A percentile compares a stretch with the other conserved stretches of the same genome.
phyloP scores from a whole-genome alignment of 64 coral and sea anemone species.

The Montipora capricornis region DNA sequence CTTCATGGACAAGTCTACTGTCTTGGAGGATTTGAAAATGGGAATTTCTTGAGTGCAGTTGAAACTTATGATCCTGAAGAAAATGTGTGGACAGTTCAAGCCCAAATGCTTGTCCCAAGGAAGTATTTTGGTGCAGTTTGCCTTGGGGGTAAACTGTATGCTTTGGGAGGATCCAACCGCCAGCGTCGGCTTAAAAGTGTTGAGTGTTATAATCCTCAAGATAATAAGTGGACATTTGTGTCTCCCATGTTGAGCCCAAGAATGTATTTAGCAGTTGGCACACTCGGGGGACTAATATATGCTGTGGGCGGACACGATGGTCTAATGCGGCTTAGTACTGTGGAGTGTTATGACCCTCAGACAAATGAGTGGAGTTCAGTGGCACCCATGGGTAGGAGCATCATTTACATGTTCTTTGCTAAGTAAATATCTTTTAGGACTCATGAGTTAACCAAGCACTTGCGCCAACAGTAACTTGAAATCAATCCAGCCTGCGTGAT shows the following conservation, averaged over 20 bases:
- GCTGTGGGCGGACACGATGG: constrained; percentile 95
- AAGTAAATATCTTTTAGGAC: too few species aligned
- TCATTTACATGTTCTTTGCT: neutral
- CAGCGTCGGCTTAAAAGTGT: constrained; percentile 75
- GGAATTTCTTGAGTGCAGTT: constrained; percentile 75
- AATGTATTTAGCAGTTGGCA: constrained; percentile 88
- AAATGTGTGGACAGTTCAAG: constrained; percentile 68
- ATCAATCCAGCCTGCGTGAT: too few species aligned
- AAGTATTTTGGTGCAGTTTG: constrained; percentile 94
- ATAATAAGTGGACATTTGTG: constrained; percentile 70
- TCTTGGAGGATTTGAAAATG: constrained; percentile 92
- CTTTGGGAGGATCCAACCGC: constrained; percentile 82
- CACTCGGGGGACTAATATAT: constrained; percentile 91
- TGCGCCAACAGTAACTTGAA: too few species aligned
- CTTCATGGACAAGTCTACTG: constrained; percentile 90
- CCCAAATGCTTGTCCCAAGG: constrained; percentile 80
- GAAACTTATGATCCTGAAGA: constrained; percentile 86
- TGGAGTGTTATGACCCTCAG: constrained; percentile 96
- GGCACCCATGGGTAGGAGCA: constrained; percentile 78
- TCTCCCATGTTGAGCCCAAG: constrained; percentile 81
- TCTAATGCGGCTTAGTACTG: constrained; percentile 70
- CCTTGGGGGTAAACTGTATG: constrained; percentile 88
- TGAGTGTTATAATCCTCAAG: constrained; percentile 90
- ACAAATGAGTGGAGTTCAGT: constrained; percentile 88
- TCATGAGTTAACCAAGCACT: too few species aligned